phyloP scores from a whole-genome alignment of 2,888 invertebrate genomes.

The Mycogona germanica region DNA sequence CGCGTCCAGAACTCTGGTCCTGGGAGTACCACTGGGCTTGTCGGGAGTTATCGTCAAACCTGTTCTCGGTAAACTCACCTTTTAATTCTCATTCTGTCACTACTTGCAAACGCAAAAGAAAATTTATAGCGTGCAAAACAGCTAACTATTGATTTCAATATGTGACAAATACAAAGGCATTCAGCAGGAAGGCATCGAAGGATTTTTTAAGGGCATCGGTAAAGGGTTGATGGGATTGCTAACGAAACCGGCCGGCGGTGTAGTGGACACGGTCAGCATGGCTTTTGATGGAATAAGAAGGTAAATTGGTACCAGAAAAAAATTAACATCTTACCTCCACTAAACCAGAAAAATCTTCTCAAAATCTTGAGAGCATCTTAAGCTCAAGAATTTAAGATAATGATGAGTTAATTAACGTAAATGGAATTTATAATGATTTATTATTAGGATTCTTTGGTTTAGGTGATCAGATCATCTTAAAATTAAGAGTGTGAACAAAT shows the following conservation, averaged over 20 bases:
- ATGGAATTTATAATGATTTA: no score
- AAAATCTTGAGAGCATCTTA: not conserved
- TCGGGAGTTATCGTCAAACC: conserved; percentile 54
- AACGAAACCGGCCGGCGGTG: conserved; percentile 45
- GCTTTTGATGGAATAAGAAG: conserved; percentile 52
- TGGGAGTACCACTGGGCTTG: conserved; percentile 50
- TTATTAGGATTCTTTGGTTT: no score
- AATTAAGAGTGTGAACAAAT: no score
- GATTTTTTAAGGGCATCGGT: conserved; percentile 53
- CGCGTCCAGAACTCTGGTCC: conserved; percentile 45
- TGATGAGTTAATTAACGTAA: not conserved
- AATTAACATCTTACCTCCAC: not conserved
- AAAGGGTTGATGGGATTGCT: conserved; percentile 52
- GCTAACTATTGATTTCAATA: not conserved
- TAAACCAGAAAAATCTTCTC: not conserved
- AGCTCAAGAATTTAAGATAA: no score
- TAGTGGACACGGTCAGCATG: conserved; percentile 48
- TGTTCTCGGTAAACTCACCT: conserved; percentile 43
- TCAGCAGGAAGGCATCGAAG: conserved; percentile 50
- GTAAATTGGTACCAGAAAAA: conserved; percentile 31
- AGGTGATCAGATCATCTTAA: no score
- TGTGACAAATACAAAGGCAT: conserved; percentile 32
- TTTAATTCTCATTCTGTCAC: not conserved
- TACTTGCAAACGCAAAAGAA: not conserved
- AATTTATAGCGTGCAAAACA: not conserved